A percentile compares a stretch with the other conserved stretches of the same genome.
These are phyloP conservation scores for Lophura nycthemera DNA, from an alignment of 2,113 vertebrate species.

Conservation along the genomic window DNA sequence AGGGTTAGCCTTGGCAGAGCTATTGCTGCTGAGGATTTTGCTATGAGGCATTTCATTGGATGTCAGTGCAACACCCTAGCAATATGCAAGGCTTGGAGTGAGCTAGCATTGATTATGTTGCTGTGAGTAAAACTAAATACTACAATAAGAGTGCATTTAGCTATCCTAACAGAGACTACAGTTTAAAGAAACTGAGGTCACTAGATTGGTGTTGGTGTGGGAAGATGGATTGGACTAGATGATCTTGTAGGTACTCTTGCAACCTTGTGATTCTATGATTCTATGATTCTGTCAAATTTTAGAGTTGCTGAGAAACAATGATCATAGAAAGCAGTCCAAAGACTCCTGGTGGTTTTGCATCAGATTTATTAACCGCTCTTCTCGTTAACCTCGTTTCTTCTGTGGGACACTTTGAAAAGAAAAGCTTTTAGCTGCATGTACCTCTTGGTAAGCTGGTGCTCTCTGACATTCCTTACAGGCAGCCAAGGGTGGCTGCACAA, in stretches of 20 bases:
- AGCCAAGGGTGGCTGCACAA: too few relatives aligned
- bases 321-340: background rate
- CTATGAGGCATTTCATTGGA: background rate
- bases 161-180: background rate
- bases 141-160: background rate
- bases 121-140: background rate
- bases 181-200: background rate
- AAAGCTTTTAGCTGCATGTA: background rate
- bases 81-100: background rate
- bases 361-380: background rate
- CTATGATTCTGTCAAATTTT: background rate
- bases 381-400: background rate
- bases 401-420: background rate
- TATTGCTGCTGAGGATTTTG: background rate
- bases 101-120: background rate
- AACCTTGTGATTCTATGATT: too few relatives aligned
- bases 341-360: background rate
- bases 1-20: background rate
- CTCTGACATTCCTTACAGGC: background rate
- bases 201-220: background rate
- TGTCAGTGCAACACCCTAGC: background rate
- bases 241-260: too few relatives aligned
- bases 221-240: too few relatives aligned
- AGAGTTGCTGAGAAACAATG: background rate
- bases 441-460: background rate